These are phyloP conservation scores for Agapornis roseicollis DNA, from an alignment of 2,113 vertebrate genomes.

Conservation along the genomic window DNA sequence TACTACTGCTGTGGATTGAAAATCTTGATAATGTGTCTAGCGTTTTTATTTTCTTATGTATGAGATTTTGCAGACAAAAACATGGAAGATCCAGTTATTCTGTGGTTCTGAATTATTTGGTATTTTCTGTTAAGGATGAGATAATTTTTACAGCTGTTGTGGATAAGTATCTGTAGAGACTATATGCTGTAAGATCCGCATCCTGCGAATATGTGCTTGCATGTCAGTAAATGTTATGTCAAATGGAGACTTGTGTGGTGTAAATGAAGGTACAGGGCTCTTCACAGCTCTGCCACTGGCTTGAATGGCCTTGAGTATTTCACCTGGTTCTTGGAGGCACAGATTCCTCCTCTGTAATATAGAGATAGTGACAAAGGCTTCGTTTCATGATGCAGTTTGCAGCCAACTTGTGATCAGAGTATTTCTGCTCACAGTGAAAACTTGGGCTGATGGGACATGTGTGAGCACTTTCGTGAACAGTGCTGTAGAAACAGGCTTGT, in stretches of 20 bases:
- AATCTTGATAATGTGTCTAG: not conserved
- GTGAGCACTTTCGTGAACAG: not conserved
- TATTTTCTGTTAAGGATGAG: not conserved
- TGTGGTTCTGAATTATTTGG: not conserved
- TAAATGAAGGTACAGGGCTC: not conserved
- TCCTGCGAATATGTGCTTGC: not conserved
- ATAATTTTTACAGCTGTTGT: not conserved
- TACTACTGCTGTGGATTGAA: too few species aligned
- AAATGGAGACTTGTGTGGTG: not conserved
- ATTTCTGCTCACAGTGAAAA: not conserved
- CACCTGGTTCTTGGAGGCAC: not conserved
- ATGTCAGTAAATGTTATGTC: not conserved
- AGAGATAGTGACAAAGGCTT: not conserved
- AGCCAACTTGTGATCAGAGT: not conserved
- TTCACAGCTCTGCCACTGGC: not conserved
- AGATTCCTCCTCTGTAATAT: not conserved
- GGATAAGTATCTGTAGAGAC: not conserved
- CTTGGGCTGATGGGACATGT: not conserved
- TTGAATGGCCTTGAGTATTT: not conserved
- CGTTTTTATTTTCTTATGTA: not conserved
- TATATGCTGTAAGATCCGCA: not conserved
- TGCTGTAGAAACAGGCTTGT: not conserved
- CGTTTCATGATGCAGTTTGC: not conserved
- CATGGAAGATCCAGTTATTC: not conserved
- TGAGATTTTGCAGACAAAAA: not conserved